phyloP scores from a whole-genome alignment of 2,888 invertebrate genomes.

The Cylloceria caligata region DNA sequence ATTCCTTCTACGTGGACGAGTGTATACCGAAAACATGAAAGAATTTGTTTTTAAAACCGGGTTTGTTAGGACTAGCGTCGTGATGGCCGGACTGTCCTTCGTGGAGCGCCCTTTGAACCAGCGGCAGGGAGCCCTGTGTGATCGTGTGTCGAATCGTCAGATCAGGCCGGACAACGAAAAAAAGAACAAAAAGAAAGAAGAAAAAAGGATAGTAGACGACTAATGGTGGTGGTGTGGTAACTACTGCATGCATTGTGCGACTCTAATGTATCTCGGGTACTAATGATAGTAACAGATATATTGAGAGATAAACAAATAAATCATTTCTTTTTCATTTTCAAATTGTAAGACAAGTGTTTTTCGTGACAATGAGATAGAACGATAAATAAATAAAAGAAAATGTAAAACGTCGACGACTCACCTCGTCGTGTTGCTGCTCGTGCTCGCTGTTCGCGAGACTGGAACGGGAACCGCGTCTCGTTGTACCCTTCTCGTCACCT shows the following conservation, averaged over 20 bases:
- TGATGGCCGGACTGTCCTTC: slow-evolving; percentile 86
- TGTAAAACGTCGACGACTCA: slow-evolving; percentile 85
- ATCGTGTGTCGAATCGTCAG: slow-evolving; percentile 84
- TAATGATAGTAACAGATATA: slow-evolving; percentile 55
- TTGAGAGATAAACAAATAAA: slow-evolving; percentile 36
- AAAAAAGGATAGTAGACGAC: slow-evolving; percentile 83
- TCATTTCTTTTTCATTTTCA: too few species aligned
- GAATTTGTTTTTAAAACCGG: slow-evolving; percentile 94
- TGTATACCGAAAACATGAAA: slow-evolving; percentile 94
- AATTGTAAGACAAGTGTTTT: slow-evolving; percentile 44
- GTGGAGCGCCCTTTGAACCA: slow-evolving; percentile 89
- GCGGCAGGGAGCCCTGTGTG: slow-evolving; percentile 85
- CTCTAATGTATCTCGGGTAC: slow-evolving; percentile 65
- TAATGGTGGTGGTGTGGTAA: slow-evolving; percentile 77
- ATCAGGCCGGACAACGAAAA: slow-evolving; percentile 83
- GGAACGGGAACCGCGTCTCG: slow-evolving; percentile 90
- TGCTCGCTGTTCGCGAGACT: slow-evolving; percentile 89
- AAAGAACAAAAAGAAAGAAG: slow-evolving; percentile 81
- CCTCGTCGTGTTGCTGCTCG: slow-evolving; percentile 92
- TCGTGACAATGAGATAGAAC: slow-evolving; percentile 46
- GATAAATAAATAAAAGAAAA: slow-evolving; percentile 34
- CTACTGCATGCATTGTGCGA: slow-evolving; percentile 73
- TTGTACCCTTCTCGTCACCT: slow-evolving; percentile 88
- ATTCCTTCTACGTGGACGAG: slow-evolving; percentile 85
- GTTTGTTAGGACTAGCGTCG: slow-evolving; percentile 87